phyloP scores from a whole-genome alignment of 2,888 invertebrate species.

The Malachius bipustulatus region DNA sequence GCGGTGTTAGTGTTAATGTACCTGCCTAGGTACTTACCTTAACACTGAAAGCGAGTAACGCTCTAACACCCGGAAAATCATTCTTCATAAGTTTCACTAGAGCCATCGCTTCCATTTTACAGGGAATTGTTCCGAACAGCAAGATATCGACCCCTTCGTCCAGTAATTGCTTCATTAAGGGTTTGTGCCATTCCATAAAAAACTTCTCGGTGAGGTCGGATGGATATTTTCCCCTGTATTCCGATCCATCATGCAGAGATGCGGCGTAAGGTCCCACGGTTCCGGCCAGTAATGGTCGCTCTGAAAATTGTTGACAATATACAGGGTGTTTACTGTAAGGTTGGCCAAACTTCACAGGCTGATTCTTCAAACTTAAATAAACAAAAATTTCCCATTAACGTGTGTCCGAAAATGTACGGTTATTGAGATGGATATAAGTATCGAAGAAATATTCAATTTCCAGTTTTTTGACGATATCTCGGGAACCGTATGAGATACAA shows the following conservation, averaged over 20 bases:
- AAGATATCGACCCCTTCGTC: slow-evolving; percentile 68
- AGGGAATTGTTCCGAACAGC: slow-evolving; percentile 83
- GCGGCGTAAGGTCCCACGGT: slow-evolving; percentile 88
- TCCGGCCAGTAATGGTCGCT: slow-evolving; percentile 57
- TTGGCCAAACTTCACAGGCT: no score
- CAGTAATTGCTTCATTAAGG: slow-evolving; percentile 60
- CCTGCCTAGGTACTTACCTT: slow-evolving; percentile 41
- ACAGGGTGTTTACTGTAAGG: no score
- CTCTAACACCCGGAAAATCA: slow-evolving; percentile 62
- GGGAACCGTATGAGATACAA: no score
- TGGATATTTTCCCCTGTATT: slow-evolving; percentile 71
- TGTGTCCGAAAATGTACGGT: no score
- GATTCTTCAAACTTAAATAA: no score
- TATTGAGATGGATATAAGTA: no score
- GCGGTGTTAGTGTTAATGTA: not conserved
- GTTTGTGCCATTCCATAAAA: slow-evolving; percentile 68
- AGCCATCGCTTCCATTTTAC: slow-evolving; percentile 63
- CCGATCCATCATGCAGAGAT: slow-evolving; percentile 73
- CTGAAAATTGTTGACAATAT: no score
- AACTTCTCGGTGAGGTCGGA: slow-evolving; percentile 44
- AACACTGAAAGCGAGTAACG: slow-evolving; percentile 81
- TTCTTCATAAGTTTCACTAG: slow-evolving; percentile 61
- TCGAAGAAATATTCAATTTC: no score
- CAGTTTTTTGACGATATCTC: no score
- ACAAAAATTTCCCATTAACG: no score